Evolutionary conservation across 2,797 vertebrate species (phyloP).

Genomic region (Glossophaga mutica): DNA sequence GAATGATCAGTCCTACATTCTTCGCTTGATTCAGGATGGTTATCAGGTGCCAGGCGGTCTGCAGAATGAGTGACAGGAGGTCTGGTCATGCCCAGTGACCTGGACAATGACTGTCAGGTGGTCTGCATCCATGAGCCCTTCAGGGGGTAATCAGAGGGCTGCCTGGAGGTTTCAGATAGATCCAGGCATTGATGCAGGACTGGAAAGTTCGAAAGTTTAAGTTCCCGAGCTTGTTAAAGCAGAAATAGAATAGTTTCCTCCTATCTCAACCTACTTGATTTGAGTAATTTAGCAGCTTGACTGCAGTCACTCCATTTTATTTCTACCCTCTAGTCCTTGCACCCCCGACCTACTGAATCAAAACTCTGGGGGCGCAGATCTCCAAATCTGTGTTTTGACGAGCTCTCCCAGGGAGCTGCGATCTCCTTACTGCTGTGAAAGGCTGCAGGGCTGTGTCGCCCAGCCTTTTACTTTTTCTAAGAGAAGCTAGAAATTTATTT

Average conservation of each 20-base stretch:
- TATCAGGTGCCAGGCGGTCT: background rate
- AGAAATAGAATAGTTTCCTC: background rate
- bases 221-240: background rate
- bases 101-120: background rate
- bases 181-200: background rate
- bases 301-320: background rate
- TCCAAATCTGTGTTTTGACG: background rate
- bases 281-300: background rate
- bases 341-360: background rate
- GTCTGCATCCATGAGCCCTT: background rate
- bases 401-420: background rate
- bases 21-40: background rate
- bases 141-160: background rate
- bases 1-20: background rate
- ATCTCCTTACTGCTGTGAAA: background rate
- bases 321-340: background rate
- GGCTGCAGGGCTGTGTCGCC: background rate
- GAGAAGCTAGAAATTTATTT: constrained; percentile 13
- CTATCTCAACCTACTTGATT: background rate
- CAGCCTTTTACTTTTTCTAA: background rate
- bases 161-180: background rate
- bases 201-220: background rate
- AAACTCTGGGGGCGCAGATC: background rate
- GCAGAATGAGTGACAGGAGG: background rate
- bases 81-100: background rate